phyloP scores from a whole-genome alignment of 2,888 invertebrate genomes.

The Stenodera caucasica region DNA sequence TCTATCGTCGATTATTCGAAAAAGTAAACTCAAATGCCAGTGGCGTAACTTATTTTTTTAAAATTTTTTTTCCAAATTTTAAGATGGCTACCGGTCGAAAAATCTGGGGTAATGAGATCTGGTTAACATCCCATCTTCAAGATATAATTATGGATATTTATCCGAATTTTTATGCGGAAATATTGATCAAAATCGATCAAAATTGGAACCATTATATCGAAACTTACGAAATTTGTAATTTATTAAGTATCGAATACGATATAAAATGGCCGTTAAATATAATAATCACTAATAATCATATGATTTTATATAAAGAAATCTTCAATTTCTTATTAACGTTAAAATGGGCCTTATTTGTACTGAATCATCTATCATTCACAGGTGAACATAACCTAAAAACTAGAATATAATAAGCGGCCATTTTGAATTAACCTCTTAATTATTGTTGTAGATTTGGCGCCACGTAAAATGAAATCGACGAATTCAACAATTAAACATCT shows the following conservation, averaged over 20 bases:
- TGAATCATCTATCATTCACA: constrained; percentile 47
- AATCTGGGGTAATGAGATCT: constrained; percentile 48
- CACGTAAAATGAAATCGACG: constrained; percentile 1
- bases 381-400: constrained; percentile 38
- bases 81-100: constrained; percentile 37
- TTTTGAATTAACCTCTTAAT: not conserved
- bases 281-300: constrained; percentile 46
- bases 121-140: constrained; percentile 50
- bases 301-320: constrained; percentile 46
- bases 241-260: constrained; percentile 43
- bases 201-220: constrained; percentile 40
- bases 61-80: not conserved
- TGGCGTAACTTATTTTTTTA: not conserved
- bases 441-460: constrained; percentile 4
- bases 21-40: no score
- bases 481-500: constrained; percentile 11
- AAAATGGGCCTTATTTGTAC: constrained; percentile 52
- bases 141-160: constrained; percentile 51
- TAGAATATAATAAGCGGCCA: not conserved
- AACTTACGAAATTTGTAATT: constrained; percentile 42
- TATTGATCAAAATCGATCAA: constrained; percentile 42
- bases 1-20: constrained; percentile 48
- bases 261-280: constrained; percentile 52
- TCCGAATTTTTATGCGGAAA: constrained; percentile 48
- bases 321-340: constrained; percentile 51